These are phyloP conservation scores for Troides aeacus DNA, from an alignment of 2,888 invertebrate genomes.

Conservation along the genomic window DNA sequence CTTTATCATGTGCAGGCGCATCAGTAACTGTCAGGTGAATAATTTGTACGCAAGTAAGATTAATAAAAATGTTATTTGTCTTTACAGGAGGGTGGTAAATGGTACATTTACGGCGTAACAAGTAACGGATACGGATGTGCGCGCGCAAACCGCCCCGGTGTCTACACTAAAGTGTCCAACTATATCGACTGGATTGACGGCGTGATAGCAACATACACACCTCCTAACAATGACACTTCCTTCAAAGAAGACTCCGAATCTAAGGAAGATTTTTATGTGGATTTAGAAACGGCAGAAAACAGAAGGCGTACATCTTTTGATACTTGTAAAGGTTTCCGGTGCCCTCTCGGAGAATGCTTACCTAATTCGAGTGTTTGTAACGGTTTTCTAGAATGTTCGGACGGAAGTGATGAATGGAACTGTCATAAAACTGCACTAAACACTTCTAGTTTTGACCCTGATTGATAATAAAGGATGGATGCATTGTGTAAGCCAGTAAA, in stretches of 20 bases:
- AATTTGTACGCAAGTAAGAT: not conserved
- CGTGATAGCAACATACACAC: constrained; percentile 68
- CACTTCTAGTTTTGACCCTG: constrained; percentile 55
- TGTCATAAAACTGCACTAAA: constrained; percentile 63
- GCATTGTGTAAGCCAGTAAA: constrained; percentile 63
- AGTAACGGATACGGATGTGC: constrained; percentile 91
- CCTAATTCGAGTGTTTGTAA: constrained; percentile 86
- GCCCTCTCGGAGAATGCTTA: constrained; percentile 87
- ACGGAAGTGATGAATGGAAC: constrained; percentile 86
- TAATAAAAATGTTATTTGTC: not conserved
- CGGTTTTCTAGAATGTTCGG: constrained; percentile 88
- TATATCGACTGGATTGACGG: constrained; percentile 86
- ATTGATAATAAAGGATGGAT: constrained; percentile 43
- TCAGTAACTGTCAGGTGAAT: not conserved
- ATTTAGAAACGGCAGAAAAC: constrained; percentile 69
- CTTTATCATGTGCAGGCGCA: too few relatives aligned
- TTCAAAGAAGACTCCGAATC: constrained; percentile 44
- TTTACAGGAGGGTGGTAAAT: constrained; percentile 69
- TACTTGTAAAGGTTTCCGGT: constrained; percentile 84
- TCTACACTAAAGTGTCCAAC: constrained; percentile 89
- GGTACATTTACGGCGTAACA: constrained; percentile 84
- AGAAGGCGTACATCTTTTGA: constrained; percentile 53
- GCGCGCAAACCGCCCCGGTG: constrained; percentile 87
- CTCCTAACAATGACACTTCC: constrained; percentile 42
- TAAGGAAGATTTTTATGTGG: constrained; percentile 61